Base-by-base conservation (phyloP, 2,797 vertebrate genomes). In the Epinephelus coioides region DNA sequence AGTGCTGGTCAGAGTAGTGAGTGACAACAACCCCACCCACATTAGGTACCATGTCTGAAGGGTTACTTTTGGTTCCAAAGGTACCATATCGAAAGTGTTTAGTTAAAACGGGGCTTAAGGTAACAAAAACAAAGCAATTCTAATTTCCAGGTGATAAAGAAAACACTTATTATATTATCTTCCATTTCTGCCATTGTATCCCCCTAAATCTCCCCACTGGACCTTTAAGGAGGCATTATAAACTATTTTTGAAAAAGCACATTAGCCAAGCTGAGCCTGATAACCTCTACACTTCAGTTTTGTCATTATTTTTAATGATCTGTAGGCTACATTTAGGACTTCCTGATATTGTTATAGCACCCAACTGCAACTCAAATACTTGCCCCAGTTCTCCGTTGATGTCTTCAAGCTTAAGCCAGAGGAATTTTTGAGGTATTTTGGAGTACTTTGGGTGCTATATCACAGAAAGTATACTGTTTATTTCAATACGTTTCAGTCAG, bases 241-340 rank as follows among this genome's bases (percentile, higher is more conserved):
- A 50, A 67, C 27, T 25, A 27, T 71, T 25, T 78, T 21, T 30
- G 30, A 57, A 44, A 60, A 74, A 49, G 34, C 54, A 27, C 13
- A 62, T 27, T 74, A 70, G 21, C 30, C 23, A 44, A 43, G 21
- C n/a, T 38, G 57, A 55, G 25, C 54, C 27, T 72, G 15, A 3
- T 67, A 77, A 56, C 54, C 53, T 78, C 63, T 17, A 21, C 40
- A 19, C 46, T 50, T 19, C 40, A 30, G 53, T 47, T 63, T 38
- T 66, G 15, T 43, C 63, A 60, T 69, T 69, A 5, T 57, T 72
- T 76, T 69, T 49, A 71, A 60, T 63, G 19, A 13, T 65, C 19
- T 75, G 15, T 17, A 25, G 66, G 44, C 56, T 68, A 50, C 61
- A 70, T 60, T 61, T 60, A 61, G 19, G 50, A 51, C 44, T 43